Percentiles rank a stretch among this genome's conserved stretches.
These are phyloP conservation scores for Pilophorus perplexus DNA, from an alignment of 2,888 invertebrate species.

Conservation along the genomic window DNA sequence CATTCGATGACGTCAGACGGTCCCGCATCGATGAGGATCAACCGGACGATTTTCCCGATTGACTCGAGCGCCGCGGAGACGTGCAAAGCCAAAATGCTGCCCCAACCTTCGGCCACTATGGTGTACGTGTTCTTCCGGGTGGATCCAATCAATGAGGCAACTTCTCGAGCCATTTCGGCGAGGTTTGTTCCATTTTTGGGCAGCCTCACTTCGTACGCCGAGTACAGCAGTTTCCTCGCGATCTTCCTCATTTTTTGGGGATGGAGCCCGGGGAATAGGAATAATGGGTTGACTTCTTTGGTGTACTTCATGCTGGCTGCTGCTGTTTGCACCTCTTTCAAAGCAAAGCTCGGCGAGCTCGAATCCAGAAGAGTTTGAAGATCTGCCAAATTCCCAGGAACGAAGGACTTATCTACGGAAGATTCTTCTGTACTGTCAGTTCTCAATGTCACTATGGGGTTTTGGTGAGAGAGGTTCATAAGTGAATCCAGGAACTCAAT, in stretches of 20 bases:
- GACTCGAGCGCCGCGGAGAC: slow-evolving; percentile 50
- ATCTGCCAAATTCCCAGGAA: background rate
- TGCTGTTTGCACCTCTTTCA: too few species aligned
- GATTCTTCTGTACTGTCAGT: too few species aligned
- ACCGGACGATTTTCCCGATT: slow-evolving; percentile 44
- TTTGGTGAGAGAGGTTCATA: background rate
- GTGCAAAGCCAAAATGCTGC: slow-evolving; percentile 60
- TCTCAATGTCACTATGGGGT: background rate
- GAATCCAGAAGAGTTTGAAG: background rate
- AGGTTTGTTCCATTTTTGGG: slow-evolving; percentile 29
- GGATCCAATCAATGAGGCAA: slow-evolving; percentile 26
- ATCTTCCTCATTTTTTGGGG: slow-evolving; percentile 32
- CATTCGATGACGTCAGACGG: slow-evolving; percentile 3
- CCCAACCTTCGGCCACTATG: slow-evolving; percentile 61
- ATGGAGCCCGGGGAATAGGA: slow-evolving; percentile 42
- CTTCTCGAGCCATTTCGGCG: slow-evolving; percentile 19
- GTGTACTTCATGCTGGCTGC: slow-evolving; percentile 27
- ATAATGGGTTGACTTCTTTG: slow-evolving; percentile 43
- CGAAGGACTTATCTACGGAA: too few species aligned
- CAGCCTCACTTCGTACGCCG: slow-evolving; percentile 42
- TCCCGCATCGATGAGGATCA: slow-evolving; percentile 46
- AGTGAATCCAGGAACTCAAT: background rate
- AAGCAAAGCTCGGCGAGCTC: background rate
- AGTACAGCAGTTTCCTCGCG: slow-evolving; percentile 32
- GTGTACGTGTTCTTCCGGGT: slow-evolving; percentile 28